These are phyloP conservation scores for Ondatra zibethicus DNA, from an alignment of 2,113 vertebrate genomes.

Conservation along the genomic window DNA sequence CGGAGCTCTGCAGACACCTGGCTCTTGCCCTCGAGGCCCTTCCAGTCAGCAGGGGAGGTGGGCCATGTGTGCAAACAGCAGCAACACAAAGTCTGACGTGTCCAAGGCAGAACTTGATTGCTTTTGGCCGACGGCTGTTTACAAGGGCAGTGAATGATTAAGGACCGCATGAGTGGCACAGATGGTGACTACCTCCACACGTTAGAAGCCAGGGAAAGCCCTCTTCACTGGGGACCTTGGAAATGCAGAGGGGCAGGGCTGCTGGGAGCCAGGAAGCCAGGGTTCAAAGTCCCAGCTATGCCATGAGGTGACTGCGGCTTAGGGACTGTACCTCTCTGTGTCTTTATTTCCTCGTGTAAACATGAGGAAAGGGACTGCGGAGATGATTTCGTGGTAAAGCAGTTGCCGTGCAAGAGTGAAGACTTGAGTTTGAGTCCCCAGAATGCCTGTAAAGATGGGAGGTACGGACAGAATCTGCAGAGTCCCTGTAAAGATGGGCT, in stretches of 20 bases:
- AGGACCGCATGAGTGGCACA: background rate
- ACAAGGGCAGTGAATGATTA: slow-evolving; percentile 58
- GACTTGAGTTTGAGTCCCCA: background rate
- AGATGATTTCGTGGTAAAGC: background rate
- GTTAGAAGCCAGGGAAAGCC: background rate
- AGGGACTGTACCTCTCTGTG: background rate
- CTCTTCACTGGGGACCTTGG: background rate
- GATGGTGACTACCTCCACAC: background rate
- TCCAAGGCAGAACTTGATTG: slow-evolving; percentile 27
- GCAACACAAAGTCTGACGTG: background rate
- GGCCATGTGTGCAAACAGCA: background rate
- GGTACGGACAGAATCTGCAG: no score
- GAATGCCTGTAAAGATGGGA: background rate
- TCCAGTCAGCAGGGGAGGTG: slow-evolving; percentile 22
- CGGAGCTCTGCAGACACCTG: slow-evolving; percentile 48
- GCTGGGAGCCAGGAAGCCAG: background rate
- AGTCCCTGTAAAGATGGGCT: background rate
- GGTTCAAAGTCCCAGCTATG: background rate
- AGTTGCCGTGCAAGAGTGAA: background rate
- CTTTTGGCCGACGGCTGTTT: slow-evolving; percentile 61
- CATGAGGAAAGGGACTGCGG: background rate
- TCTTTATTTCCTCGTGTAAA: background rate
- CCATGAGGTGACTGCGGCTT: background rate
- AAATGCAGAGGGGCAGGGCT: background rate
- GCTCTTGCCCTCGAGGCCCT: slow-evolving; percentile 32